phyloP scores from a whole-genome alignment of 2,888 invertebrate species.

The Nomada fucata region DNA sequence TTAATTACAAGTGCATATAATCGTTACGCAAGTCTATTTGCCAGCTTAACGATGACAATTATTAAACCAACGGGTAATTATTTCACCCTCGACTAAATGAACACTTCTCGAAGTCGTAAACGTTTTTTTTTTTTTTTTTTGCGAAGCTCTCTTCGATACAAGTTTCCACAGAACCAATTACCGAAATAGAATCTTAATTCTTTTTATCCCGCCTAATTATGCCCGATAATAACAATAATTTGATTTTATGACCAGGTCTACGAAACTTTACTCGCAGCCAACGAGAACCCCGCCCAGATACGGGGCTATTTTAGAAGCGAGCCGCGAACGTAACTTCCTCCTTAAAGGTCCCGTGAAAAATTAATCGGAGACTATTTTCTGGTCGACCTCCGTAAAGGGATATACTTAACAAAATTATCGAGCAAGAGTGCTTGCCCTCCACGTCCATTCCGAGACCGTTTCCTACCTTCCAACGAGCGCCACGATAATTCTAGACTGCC shows the following conservation, averaged over 20 bases:
- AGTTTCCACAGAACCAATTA: neutral
- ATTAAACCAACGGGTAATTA: too few relatives aligned
- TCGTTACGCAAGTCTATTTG: too few relatives aligned
- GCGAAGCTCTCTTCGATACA: too few relatives aligned
- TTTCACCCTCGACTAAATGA: too few relatives aligned
- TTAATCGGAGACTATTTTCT: conserved; percentile 51
- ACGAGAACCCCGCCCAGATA: neutral
- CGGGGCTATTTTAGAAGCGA: conserved; percentile 20
- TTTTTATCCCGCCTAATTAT: neutral
- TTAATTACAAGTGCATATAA: too few relatives aligned
- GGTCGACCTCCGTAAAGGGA: conserved; percentile 40
- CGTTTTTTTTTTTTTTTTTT: too few relatives aligned
- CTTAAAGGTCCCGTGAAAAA: conserved; percentile 30
- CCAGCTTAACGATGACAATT: too few relatives aligned
- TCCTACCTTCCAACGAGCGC: conserved; percentile 45
- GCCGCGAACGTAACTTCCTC: conserved; percentile 28
- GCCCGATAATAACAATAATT: neutral
- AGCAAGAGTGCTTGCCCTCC: conserved; percentile 19
- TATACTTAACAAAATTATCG: conserved; percentile 62
- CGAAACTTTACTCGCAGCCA: neutral
- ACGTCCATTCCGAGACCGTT: conserved; percentile 37
- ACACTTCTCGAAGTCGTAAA: too few relatives aligned
- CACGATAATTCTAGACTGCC: conserved; percentile 65
- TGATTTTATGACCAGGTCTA: neutral
- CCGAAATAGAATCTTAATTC: neutral